phyloP scores from a whole-genome alignment of 2,113 vertebrate species.

The Riparia riparia region DNA sequence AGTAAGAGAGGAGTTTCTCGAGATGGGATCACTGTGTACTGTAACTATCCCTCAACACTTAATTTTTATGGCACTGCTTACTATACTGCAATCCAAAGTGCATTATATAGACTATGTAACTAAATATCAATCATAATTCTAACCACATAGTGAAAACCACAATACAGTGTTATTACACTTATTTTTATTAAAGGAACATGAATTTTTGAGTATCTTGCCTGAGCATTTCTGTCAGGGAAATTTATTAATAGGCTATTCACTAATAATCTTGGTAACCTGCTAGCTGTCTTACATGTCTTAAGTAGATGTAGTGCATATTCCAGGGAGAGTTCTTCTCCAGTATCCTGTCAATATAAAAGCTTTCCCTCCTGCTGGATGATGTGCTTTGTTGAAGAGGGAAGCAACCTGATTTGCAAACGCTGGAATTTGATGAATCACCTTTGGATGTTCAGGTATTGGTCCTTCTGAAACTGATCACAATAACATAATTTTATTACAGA shows the following conservation, averaged over 20 bases:
- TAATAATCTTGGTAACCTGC: background rate
- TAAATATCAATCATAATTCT: background rate
- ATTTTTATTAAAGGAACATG: background rate
- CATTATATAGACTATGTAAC: background rate
- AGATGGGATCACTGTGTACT: accelerated
- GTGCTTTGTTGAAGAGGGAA: background rate
- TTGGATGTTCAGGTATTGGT: background rate
- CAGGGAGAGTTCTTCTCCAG: background rate
- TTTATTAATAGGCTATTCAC: slow-evolving; percentile 5
- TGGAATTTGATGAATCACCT: background rate
- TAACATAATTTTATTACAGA: background rate
- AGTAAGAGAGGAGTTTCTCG: background rate
- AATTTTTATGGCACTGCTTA: background rate
- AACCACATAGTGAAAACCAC: background rate
- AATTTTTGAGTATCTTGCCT: background rate
- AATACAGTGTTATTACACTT: background rate
- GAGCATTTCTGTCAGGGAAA: background rate
- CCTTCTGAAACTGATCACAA: background rate
- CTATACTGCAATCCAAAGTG: background rate
- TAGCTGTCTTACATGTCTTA: background rate
- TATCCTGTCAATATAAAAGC: background rate
- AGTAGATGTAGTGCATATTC: background rate
- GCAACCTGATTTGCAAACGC: background rate
- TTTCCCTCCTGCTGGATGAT: background rate
- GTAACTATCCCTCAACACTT: background rate